Conservation (phyloP, 2,888 invertebrate species). For the Steinernema carpocapsae region DNA sequence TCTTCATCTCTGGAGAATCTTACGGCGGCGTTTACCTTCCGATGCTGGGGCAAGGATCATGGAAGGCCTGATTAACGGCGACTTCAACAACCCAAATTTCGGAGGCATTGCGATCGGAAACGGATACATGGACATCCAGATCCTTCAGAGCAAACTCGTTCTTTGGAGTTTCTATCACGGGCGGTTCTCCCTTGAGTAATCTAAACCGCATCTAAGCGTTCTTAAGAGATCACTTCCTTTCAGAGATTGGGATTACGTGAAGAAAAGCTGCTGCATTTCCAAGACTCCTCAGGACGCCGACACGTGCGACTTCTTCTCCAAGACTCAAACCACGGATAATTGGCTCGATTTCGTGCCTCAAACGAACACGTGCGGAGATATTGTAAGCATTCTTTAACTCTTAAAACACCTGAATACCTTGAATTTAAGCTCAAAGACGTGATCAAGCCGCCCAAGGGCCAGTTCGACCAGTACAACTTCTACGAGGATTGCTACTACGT, state of each 20-base stretch:
- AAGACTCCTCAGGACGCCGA: slow-evolving; percentile 45
- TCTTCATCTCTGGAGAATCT: slow-evolving; percentile 52
- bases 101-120: slow-evolving; percentile 67
- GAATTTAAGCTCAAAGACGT: not conserved
- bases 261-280: slow-evolving; percentile 35
- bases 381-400: slow-evolving; percentile 37
- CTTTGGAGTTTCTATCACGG: slow-evolving; percentile 65
- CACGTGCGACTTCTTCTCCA: slow-evolving; percentile 50
- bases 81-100: slow-evolving; percentile 49
- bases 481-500: slow-evolving; percentile 58
- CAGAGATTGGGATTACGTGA: slow-evolving; percentile 42
- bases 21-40: slow-evolving; percentile 72
- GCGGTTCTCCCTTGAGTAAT: slow-evolving; percentile 57
- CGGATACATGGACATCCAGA: slow-evolving; percentile 63
- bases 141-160: slow-evolving; percentile 59
- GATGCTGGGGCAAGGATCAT: slow-evolving; percentile 47
- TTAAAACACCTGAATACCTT: not conserved
- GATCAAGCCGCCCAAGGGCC: not conserved
- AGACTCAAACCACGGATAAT: not conserved
- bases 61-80: slow-evolving; percentile 34
- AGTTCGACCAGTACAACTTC: slow-evolving; percentile 39
- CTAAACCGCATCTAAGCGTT: not conserved
- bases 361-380: not conserved
- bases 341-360: not conserved
- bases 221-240: not conserved